Conservation (phyloP, 2,113 vertebrate species). For the Dromiciops gliroides region DNA sequence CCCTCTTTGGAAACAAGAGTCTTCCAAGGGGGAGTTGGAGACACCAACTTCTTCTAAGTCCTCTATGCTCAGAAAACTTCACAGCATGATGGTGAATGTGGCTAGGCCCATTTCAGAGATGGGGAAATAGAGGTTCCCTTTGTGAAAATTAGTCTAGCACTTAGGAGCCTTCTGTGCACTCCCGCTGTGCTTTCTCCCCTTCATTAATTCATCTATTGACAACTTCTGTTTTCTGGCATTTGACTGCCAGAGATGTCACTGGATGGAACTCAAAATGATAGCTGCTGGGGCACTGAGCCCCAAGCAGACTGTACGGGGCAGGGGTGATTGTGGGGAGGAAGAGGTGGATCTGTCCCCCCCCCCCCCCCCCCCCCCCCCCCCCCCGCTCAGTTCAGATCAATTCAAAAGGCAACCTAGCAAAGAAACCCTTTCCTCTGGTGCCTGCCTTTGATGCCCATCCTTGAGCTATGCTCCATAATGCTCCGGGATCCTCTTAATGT, state of each 20-base stretch:
- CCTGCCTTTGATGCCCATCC: constrained; percentile 71
- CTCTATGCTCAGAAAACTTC: neutral
- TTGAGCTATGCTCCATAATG: constrained; percentile 56
- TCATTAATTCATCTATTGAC: neutral
- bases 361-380: neutral
- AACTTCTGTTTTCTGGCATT: neutral
- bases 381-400: neutral
- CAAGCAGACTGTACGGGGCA: neutral
- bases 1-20: neutral
- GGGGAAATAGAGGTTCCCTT: neutral
- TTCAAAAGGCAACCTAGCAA: neutral
- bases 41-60: neutral
- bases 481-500: constrained; percentile 75
- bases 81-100: neutral
- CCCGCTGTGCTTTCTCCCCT: accelerated
- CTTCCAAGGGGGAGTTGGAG: neutral
- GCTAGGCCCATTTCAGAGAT: constrained; percentile 9
- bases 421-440: constrained; percentile 31
- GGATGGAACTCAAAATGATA: neutral
- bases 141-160: neutral
- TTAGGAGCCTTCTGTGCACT: neutral
- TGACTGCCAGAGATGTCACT: neutral
- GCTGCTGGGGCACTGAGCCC: neutral
- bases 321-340: neutral
- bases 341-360: neutral